Evolutionary conservation across 2,113 vertebrate species (phyloP).

Genomic region (Regulus satrapa): DNA sequence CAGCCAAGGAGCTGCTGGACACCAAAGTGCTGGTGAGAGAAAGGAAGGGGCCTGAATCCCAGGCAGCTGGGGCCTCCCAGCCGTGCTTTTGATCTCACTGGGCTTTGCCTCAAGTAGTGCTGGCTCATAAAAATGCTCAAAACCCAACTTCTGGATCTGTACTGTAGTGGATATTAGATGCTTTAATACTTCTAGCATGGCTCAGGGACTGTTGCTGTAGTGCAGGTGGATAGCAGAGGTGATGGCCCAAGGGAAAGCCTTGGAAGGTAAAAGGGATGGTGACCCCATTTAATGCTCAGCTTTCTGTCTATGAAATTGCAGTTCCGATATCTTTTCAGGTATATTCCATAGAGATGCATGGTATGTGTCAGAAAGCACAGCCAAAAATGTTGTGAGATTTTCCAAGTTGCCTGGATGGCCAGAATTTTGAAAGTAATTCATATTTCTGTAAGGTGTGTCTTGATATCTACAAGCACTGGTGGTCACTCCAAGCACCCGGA

Average conservation of each 20-base stretch:
- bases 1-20: not conserved
- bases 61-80: not conserved
- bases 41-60: not conserved
- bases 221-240: not conserved
- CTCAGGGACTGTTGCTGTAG: not conserved
- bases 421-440: not conserved
- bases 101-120: not conserved
- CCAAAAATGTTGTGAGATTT: not conserved
- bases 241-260: not conserved
- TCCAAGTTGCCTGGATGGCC: not conserved
- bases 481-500: not conserved
- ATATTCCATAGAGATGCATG: not conserved
- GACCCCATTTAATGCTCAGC: not conserved
- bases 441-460: not conserved
- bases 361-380: not conserved
- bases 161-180: not conserved
- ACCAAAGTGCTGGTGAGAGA: not conserved
- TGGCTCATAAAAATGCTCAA: not conserved
- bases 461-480: rapidly evolving
- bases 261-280: not conserved
- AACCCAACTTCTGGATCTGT: not conserved
- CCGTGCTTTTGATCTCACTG: not conserved
- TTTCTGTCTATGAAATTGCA: not conserved
- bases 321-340: not conserved
- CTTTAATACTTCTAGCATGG: not conserved